Evolutionary conservation across 2,797 vertebrate species (phyloP).

Genomic region (Anisognathus igniventris): DNA sequence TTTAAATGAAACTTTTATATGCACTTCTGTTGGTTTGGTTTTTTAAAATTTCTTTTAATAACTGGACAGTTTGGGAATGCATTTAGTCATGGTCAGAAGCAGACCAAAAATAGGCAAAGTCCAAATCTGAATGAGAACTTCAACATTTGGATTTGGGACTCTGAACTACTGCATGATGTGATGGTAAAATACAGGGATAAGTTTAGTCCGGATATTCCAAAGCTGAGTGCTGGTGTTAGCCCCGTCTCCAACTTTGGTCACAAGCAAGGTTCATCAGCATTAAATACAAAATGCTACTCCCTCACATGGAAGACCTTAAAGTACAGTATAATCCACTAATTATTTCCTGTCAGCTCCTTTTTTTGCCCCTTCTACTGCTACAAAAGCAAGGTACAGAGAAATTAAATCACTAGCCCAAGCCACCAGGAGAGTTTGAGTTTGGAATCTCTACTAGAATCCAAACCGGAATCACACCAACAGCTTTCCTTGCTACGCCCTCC

Average conservation of each 20-base stretch:
- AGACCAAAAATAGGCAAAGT: background rate
- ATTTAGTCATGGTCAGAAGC: background rate
- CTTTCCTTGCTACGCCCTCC: background rate
- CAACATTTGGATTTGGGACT: background rate
- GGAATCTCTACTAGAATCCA: background rate
- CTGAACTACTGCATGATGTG: background rate
- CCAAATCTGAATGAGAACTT: background rate
- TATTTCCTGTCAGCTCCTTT: background rate
- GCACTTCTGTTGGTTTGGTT: background rate
- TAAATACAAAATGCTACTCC: background rate
- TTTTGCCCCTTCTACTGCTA: background rate
- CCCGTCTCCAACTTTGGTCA: background rate
- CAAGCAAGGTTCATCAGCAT: background rate
- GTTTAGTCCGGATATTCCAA: background rate
- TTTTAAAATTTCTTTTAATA: background rate
- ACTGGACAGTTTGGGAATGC: background rate
- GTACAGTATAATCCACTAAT: background rate
- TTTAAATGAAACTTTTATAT: background rate
- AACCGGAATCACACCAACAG: background rate
- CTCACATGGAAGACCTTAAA: background rate
- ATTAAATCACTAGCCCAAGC: background rate
- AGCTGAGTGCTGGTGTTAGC: background rate
- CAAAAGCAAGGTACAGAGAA: background rate
- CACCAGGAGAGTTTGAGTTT: background rate
- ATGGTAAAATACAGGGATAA: background rate